Percentiles rank a stretch among this genome's conserved stretches.
Conservation (phyloP, 2,888 invertebrate species). For the Loripinus fragilis region DNA sequence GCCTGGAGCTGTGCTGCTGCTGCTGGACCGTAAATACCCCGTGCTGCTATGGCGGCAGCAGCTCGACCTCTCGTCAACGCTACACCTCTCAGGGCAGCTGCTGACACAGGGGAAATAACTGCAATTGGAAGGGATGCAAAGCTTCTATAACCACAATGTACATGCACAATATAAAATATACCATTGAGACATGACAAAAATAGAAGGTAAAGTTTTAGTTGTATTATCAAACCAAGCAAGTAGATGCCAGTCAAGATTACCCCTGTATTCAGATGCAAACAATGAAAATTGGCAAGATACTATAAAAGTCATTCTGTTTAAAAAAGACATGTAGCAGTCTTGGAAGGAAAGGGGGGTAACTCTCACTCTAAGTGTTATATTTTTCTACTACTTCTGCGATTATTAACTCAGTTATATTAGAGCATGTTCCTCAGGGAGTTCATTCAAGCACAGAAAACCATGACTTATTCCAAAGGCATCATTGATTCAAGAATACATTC, state of each 20-base stretch:
- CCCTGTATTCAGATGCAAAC: slow-evolving; percentile 11
- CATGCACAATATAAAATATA: neutral
- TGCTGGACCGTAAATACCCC: slow-evolving; percentile 86
- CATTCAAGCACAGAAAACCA: slow-evolving; percentile 18
- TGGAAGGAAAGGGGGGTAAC: slow-evolving; percentile 20
- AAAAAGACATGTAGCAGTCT: slow-evolving; percentile 14
- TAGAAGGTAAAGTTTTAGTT: slow-evolving; percentile 4
- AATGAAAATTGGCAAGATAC: slow-evolving; percentile 15
- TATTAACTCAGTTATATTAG: slow-evolving; percentile 12
- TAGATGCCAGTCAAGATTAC: neutral
- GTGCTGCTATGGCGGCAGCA: slow-evolving; percentile 88
- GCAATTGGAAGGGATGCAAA: slow-evolving; percentile 42
- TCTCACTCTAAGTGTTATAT: slow-evolving; percentile 11
- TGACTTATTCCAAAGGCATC: slow-evolving; percentile 3
- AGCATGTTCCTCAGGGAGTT: slow-evolving; percentile 1
- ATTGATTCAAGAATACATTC: neutral
- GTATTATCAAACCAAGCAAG: slow-evolving; percentile 19
- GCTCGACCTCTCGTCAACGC: slow-evolving; percentile 91
- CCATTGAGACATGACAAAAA: slow-evolving; percentile 1
- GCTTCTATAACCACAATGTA: slow-evolving; percentile 20
- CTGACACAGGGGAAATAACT: slow-evolving; percentile 82
- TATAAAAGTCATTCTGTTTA: slow-evolving; percentile 19
- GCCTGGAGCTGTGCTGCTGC: slow-evolving; percentile 86
- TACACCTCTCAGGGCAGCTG: slow-evolving; percentile 92
- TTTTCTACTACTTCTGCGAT: neutral